These are phyloP conservation scores for Mellilla xanthometata DNA, from an alignment of 2,888 invertebrate genomes.

Conservation along the genomic window DNA sequence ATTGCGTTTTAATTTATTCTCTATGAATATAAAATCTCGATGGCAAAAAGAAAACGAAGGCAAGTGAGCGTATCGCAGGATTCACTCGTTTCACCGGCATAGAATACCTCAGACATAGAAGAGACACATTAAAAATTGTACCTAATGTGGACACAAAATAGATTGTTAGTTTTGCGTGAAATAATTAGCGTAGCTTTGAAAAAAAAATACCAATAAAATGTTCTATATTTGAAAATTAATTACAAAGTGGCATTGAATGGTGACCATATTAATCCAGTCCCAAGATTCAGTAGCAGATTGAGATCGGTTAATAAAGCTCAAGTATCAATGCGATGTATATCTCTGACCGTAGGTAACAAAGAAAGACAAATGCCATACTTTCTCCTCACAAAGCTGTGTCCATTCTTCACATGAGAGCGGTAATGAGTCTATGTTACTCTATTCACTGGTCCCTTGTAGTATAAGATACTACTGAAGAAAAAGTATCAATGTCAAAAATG, in stretches of 20 bases:
- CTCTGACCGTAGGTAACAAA: constrained; percentile 55
- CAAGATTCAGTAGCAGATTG: constrained; percentile 40
- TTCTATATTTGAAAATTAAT: not conserved
- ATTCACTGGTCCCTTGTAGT: constrained; percentile 15
- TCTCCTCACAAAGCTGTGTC: constrained; percentile 66
- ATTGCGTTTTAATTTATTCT: constrained; percentile 36
- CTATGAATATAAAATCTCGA: constrained; percentile 40
- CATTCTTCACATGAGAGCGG: constrained; percentile 61
- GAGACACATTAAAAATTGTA: constrained; percentile 14
- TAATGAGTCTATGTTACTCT: constrained; percentile 66
- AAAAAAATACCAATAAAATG: too few relatives aligned
- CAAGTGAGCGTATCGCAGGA: constrained; percentile 40
- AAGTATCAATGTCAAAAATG: too few relatives aligned
- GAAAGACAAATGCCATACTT: constrained; percentile 70
- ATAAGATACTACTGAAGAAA: constrained; percentile 1
- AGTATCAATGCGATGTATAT: constrained; percentile 47
- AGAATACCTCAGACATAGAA: constrained; percentile 49
- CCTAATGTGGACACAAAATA: too few relatives aligned
- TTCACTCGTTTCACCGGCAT: constrained; percentile 38
- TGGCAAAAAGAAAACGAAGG: constrained; percentile 42
- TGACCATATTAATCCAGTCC: constrained; percentile 33
- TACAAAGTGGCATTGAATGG: constrained; percentile 1
- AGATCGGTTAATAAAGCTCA: constrained; percentile 39
- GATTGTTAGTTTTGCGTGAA: too few relatives aligned
- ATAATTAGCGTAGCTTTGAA: too few relatives aligned